phyloP scores from a whole-genome alignment of 2,888 invertebrate species.

The Drosophila leonis region DNA sequence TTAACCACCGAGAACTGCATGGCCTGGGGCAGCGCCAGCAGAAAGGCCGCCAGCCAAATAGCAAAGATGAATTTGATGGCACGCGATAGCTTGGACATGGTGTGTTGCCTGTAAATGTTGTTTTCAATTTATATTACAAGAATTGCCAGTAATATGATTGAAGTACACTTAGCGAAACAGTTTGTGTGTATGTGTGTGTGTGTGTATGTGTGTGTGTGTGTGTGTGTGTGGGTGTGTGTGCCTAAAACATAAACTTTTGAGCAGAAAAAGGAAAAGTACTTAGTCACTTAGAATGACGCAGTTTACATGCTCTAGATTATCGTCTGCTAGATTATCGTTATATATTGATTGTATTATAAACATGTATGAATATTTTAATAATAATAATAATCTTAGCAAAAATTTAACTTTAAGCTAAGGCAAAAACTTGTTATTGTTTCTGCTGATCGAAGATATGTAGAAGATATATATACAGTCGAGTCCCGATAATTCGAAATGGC shows the following conservation, averaged over 20 bases:
- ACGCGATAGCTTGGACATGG: conserved; percentile 94
- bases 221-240: background rate
- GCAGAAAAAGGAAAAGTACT: background rate
- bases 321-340: too few relatives aligned
- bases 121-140: conserved; percentile 5
- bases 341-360: too few relatives aligned
- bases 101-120: conserved; percentile 87
- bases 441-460: too few relatives aligned
- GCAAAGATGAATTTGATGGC: conserved; percentile 92
- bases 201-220: background rate
- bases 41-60: conserved; percentile 92
- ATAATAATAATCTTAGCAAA: too few relatives aligned
- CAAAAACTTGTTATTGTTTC: too few relatives aligned
- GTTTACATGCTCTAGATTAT: too few relatives aligned
- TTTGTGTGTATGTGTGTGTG: too few relatives aligned
- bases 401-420: too few relatives aligned
- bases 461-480: too few relatives aligned
- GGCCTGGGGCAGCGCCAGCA: conserved; percentile 91
- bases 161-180: background rate
- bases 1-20: conserved; percentile 85
- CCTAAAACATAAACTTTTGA: background rate
- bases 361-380: too few relatives aligned
- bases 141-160: conserved; percentile 1
- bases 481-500: too few relatives aligned
- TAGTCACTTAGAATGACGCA: background rate